Evolutionary conservation across 2,797 vertebrate species (phyloP).

Genomic region (Darevskia mixta): DNA sequence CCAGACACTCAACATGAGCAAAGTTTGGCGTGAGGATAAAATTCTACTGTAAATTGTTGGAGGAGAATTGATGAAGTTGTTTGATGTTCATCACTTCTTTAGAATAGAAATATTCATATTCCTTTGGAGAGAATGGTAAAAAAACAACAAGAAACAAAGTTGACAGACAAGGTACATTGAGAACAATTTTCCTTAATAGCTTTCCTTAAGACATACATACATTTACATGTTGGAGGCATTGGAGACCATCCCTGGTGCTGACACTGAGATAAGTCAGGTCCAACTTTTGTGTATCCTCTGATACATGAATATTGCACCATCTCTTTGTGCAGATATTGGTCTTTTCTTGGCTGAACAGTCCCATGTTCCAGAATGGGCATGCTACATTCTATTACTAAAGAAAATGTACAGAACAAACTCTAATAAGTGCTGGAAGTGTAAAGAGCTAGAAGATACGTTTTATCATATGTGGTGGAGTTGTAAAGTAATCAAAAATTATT

Average conservation of each 20-base stretch:
- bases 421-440: no score
- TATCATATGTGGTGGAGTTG: no score
- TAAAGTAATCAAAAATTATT: no score
- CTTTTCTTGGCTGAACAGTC: background rate
- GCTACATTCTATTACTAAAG: slow-evolving; percentile 67
- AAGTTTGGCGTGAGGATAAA: no score
- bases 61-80: no score
- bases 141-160: no score
- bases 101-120: no score
- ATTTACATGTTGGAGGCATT: slow-evolving; percentile 68
- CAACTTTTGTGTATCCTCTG: slow-evolving; percentile 35
- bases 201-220: slow-evolving; percentile 48
- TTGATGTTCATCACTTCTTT: no score
- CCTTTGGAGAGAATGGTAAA: no score
- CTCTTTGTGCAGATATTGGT: slow-evolving; percentile 35
- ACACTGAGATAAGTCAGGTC: slow-evolving; percentile 71
- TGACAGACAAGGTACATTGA: background rate
- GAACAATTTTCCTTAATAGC: background rate
- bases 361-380: rapidly evolving
- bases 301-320: slow-evolving; percentile 72
- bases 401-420: background rate
- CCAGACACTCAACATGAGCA: no score
- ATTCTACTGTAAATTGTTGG: no score
- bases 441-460: no score
- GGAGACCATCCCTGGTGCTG: slow-evolving; percentile 80